Evolutionary conservation across 2,888 invertebrate species (phyloP).

Genomic region (Andrena chrysosceles): DNA sequence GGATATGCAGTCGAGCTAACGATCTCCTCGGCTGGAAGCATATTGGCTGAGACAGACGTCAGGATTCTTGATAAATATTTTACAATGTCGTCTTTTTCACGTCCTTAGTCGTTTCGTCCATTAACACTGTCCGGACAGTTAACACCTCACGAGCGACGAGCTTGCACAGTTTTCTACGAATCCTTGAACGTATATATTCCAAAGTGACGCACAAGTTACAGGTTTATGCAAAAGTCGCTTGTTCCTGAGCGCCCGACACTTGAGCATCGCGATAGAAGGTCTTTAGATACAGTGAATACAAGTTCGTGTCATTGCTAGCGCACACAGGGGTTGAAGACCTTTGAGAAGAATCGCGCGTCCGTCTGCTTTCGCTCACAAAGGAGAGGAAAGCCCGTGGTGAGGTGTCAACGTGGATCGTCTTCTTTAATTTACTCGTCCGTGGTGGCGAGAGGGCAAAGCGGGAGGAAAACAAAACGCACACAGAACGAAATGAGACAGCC

Average conservation of each 20-base stretch:
- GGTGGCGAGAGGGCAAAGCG: not conserved
- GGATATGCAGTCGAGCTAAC: not conserved
- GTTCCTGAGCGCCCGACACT: too few relatives aligned
- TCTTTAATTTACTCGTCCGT: not conserved
- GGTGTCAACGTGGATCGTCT: not conserved
- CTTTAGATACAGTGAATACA: too few relatives aligned
- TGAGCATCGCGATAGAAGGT: too few relatives aligned
- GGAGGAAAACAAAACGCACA: slow-evolving; percentile 19
- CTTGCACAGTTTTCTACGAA: not conserved
- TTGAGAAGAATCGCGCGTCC: too few relatives aligned
- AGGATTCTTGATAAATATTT: not conserved
- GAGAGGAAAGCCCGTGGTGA: not conserved
- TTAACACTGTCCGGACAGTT: not conserved
- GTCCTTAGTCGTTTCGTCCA: not conserved
- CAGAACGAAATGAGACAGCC: slow-evolving; percentile 11
- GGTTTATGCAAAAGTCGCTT: not conserved
- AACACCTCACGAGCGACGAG: not conserved
- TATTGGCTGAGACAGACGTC: slow-evolving; percentile 3
- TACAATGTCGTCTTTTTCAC: not conserved
- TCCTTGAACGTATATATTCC: not conserved
- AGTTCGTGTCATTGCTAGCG: too few relatives aligned
- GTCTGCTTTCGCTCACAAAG: too few relatives aligned
- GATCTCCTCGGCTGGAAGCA: not conserved
- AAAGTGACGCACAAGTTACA: not conserved
- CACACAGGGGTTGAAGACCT: too few relatives aligned